phyloP scores from a whole-genome alignment of 2,113 vertebrate genomes.

The Scytalopus superciliaris region DNA sequence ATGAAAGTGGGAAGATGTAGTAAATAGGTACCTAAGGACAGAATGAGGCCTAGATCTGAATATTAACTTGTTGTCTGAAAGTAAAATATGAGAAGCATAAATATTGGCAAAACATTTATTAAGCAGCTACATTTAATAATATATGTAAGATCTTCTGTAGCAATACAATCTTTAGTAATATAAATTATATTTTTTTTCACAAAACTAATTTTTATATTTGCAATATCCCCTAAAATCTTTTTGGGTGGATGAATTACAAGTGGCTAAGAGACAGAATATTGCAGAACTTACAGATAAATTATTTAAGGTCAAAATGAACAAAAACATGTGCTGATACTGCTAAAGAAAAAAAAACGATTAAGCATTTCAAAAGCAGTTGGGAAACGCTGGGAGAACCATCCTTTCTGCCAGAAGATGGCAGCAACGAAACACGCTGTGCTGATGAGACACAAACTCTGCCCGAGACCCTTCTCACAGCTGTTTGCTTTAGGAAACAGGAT shows the following conservation, averaged over 20 bases:
- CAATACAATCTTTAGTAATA: neutral
- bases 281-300: neutral
- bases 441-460: neutral
- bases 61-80: neutral
- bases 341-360: neutral
- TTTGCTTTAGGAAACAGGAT: neutral
- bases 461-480: rapidly evolving
- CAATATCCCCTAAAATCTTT: neutral
- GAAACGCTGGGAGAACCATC: neutral
- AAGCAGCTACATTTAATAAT: neutral
- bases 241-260: rapidly evolving
- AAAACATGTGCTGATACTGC: rapidly evolving
- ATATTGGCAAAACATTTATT: neutral
- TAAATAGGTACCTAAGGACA: neutral
- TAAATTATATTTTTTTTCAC: neutral
- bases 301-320: neutral
- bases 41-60: neutral
- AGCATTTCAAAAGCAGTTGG: neutral
- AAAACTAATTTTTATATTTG: neutral
- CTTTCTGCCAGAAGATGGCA: slow-evolving; percentile 68
- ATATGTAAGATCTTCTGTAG: neutral
- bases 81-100: neutral
- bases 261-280: neutral
- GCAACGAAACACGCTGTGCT: neutral
- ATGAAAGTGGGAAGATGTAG: neutral